Conservation (phyloP, 2,113 vertebrate genomes). For the Mohoua ochrocephala region DNA sequence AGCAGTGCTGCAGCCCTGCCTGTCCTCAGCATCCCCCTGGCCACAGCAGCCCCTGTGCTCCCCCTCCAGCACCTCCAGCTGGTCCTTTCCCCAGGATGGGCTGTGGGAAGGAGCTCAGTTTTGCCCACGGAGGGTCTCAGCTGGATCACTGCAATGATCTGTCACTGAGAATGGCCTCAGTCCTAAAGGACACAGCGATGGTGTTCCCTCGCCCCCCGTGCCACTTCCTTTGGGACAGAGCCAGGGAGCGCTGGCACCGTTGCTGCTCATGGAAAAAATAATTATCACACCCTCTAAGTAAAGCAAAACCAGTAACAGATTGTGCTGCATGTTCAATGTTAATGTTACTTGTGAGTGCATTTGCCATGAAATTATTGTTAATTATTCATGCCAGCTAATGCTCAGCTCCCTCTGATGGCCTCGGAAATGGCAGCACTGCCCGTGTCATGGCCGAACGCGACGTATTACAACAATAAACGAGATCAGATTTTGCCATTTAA, state of each 20-base stretch:
- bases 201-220: not conserved
- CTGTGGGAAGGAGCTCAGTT: not conserved
- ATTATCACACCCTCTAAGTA: not conserved
- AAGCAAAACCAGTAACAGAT: not conserved
- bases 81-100: not conserved
- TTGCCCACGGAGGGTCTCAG: not conserved
- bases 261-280: not conserved
- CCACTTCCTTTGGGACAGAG: not conserved
- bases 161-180: not conserved
- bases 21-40: not conserved
- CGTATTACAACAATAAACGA: not conserved
- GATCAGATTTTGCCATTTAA: slow-evolving; percentile 23
- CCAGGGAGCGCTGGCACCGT: not conserved
- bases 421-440: not conserved
- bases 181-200: accelerated
- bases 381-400: slow-evolving; percentile 41
- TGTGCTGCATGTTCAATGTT: not conserved
- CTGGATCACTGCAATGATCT: not conserved
- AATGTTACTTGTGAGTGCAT: slow-evolving; percentile 3
- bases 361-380: slow-evolving; percentile 45
- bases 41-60: not conserved
- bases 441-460: not conserved
- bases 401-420: not conserved
- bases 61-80: not conserved
- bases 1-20: not conserved